Evolutionary conservation across 2,113 vertebrate species (phyloP).

Genomic region (Hystrix brachyura): DNA sequence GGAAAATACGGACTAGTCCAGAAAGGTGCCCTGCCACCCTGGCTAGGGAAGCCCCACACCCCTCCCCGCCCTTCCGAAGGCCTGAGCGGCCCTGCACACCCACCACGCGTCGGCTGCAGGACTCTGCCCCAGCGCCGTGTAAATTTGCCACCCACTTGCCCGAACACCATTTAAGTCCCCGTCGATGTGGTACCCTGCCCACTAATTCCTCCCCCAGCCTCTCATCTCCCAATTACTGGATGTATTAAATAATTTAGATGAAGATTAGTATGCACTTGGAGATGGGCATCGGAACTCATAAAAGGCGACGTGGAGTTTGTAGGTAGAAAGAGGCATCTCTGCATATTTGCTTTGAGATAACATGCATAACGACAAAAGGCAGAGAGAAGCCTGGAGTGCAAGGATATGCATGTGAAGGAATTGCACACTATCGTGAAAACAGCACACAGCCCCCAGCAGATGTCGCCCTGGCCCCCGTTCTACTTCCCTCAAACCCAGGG

Average conservation of each 20-base stretch:
- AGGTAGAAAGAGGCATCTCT: background rate
- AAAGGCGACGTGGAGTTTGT: background rate
- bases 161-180: background rate
- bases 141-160: fast-evolving
- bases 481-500: background rate
- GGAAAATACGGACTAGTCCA: background rate
- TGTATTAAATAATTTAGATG: background rate
- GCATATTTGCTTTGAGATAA: background rate
- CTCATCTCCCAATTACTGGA: background rate
- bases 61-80: background rate
- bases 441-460: background rate
- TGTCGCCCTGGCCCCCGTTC: background rate
- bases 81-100: background rate
- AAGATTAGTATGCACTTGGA: background rate
- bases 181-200: fast-evolving
- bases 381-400: background rate
- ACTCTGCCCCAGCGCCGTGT: background rate
- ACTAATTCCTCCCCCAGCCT: background rate
- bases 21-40: background rate
- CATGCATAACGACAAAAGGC: background rate
- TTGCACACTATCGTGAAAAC: background rate
- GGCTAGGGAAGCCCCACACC: background rate
- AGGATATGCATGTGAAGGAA: background rate
- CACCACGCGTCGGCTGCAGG: background rate
- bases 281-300: background rate